phyloP scores from a whole-genome alignment of 2,797 vertebrate species.

The Pseudocheirus occidentalis region DNA sequence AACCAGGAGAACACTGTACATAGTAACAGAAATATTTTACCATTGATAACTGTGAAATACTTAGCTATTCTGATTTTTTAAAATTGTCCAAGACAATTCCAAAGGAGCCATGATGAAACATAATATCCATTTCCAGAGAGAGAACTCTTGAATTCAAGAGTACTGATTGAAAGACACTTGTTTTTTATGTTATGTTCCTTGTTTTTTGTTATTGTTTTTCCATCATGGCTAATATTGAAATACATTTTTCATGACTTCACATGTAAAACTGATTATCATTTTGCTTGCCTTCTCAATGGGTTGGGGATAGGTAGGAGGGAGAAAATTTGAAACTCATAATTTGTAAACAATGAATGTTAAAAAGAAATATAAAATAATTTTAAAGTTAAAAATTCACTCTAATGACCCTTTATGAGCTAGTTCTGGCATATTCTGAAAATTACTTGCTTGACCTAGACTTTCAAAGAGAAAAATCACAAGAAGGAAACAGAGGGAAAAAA shows the following conservation, averaged over 20 bases:
- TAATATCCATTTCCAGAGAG: too few relatives aligned
- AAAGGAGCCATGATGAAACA: background rate
- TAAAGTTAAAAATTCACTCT: background rate
- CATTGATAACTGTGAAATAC: background rate
- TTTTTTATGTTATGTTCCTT: too few relatives aligned
- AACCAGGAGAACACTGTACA: too few relatives aligned
- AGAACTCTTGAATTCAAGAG: too few relatives aligned
- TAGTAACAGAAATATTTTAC: background rate
- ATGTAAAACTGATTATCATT: too few relatives aligned
- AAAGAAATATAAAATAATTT: background rate
- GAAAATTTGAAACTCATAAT: background rate
- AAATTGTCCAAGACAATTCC: background rate
- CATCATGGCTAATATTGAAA: too few relatives aligned
- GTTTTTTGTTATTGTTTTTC: too few relatives aligned
- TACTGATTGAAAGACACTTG: too few relatives aligned
- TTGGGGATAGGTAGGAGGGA: background rate
- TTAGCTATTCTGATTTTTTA: background rate
- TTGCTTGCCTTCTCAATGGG: background rate
- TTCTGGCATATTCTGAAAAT: background rate
- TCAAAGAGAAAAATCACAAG: background rate
- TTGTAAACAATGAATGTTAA: too few relatives aligned
- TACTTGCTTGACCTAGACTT: background rate
- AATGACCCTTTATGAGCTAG: background rate
- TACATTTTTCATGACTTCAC: too few relatives aligned
- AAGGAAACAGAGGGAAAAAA: background rate